A percentile compares a stretch with the other conserved stretches of the same genome.
Evolutionary conservation across 2,113 vertebrate species (phyloP).

Genomic region (crab-eating macaque (Macaca fascicularis)): DNA sequence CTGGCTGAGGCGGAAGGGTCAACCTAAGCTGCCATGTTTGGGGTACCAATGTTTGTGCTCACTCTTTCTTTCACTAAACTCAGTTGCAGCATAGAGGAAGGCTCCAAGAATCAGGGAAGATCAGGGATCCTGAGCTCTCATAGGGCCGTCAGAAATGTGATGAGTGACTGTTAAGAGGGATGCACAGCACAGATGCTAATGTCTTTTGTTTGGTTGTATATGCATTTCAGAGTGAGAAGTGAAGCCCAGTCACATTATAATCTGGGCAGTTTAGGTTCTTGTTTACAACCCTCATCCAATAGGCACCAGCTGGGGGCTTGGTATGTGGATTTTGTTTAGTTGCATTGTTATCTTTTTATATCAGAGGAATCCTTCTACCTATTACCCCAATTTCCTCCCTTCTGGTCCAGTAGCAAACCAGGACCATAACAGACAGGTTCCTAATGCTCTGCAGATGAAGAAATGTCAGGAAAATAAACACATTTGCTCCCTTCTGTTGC

Average conservation of each 20-base stretch:
- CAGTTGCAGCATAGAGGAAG: background rate
- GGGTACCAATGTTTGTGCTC: background rate
- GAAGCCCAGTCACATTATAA: background rate
- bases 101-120: background rate
- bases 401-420: slow-evolving; percentile 44
- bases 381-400: slow-evolving; percentile 41
- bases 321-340: background rate
- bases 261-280: too few species aligned
- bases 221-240: background rate
- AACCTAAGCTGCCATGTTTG: background rate
- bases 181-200: background rate
- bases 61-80: background rate
- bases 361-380: background rate
- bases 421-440: background rate
- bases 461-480: slow-evolving; percentile 61
- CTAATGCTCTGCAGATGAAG: slow-evolving; percentile 42
- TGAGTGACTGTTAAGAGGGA: background rate
- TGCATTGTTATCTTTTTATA: slow-evolving; percentile 34
- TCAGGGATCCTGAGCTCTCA: background rate
- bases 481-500: slow-evolving; percentile 27
- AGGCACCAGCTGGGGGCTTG: background rate
- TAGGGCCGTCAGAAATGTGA: background rate
- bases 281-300: background rate
- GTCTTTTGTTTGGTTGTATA: background rate
- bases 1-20: too few species aligned